phyloP scores from a whole-genome alignment of 1,140 invertebrate species.

The Cyclargus thomasi region DNA sequence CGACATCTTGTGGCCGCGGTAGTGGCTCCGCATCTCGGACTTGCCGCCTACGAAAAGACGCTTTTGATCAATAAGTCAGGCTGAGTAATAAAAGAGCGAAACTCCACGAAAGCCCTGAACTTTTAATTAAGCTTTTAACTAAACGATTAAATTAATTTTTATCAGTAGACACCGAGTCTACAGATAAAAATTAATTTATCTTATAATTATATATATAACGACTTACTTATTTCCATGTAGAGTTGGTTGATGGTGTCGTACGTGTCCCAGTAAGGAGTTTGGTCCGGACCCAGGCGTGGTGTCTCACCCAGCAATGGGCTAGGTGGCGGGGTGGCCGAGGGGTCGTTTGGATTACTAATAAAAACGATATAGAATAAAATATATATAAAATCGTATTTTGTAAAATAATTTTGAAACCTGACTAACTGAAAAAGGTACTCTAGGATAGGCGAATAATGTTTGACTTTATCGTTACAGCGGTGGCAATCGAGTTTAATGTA shows the following conservation, averaged over 20 bases:
- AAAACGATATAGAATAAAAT: constrained; percentile 32
- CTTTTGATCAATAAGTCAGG: constrained; percentile 28
- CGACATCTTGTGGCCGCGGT: constrained; percentile 92
- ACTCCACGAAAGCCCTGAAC: constrained; percentile 22
- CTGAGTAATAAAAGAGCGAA: constrained; percentile 20
- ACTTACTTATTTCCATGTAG: constrained; percentile 87
- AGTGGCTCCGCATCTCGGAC: constrained; percentile 88
- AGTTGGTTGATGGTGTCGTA: constrained; percentile 93
- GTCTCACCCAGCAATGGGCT: constrained; percentile 54
- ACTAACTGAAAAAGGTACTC: too few relatives aligned
- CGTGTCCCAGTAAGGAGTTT: constrained; percentile 87
- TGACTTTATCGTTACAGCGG: not conserved
- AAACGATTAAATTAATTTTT: not conserved
- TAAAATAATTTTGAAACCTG: not conserved
- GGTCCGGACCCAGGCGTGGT: constrained; percentile 40
- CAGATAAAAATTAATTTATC: too few relatives aligned
- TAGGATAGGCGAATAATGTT: not conserved
- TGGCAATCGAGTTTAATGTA: not conserved
- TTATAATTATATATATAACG: constrained; percentile 16
- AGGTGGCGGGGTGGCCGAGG: constrained; percentile 61
- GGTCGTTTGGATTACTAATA: constrained; percentile 82
- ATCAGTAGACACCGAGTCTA: too few relatives aligned
- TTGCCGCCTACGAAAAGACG: constrained; percentile 77
- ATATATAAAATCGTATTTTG: not conserved
- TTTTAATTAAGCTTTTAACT: constrained; percentile 15